Conservation (phyloP, 2,797 vertebrate species). For the Rhinatrema bivittatum region DNA sequence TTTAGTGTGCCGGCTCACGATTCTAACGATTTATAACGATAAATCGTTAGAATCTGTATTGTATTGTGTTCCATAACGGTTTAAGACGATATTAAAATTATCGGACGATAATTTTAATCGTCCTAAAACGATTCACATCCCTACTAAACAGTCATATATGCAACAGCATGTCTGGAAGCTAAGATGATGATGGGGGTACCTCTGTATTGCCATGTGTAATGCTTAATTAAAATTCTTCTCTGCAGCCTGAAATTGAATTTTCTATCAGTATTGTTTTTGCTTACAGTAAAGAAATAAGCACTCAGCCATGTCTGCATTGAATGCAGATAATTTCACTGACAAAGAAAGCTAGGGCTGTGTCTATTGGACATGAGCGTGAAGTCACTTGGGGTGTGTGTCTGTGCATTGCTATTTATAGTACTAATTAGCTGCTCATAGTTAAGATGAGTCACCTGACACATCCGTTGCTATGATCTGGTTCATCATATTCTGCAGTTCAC, state of each 20-base stretch:
- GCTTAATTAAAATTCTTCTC: constrained; percentile 27
- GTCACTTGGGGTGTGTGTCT: background rate
- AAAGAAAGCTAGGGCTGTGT: constrained; percentile 6
- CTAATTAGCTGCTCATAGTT: constrained; percentile 37
- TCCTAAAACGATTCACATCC: too few relatives aligned
- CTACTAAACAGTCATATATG: too few relatives aligned
- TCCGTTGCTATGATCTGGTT: constrained; percentile 30
- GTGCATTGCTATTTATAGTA: constrained; percentile 34
- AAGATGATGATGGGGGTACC: too few relatives aligned
- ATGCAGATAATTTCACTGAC: constrained; percentile 21
- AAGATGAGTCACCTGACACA: constrained; percentile 25
- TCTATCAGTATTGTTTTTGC: constrained; percentile 31
- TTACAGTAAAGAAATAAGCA: constrained; percentile 27
- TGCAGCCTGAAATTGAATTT: constrained; percentile 37
- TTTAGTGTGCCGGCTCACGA: too few relatives aligned
- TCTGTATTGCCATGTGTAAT: too few relatives aligned
- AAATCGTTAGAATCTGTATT: too few relatives aligned
- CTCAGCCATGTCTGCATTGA: constrained; percentile 5
- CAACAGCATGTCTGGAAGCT: too few relatives aligned
- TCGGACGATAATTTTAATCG: too few relatives aligned
- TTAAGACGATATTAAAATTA: too few relatives aligned
- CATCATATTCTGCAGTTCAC: background rate
- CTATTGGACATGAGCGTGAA: constrained; percentile 11
- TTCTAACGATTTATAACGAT: too few relatives aligned
- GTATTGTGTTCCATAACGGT: too few relatives aligned